Percentiles rank a stretch among this genome's conserved stretches.
Conservation (phyloP, 2,113 vertebrate genomes). For the Phaethornis superciliosus region DNA sequence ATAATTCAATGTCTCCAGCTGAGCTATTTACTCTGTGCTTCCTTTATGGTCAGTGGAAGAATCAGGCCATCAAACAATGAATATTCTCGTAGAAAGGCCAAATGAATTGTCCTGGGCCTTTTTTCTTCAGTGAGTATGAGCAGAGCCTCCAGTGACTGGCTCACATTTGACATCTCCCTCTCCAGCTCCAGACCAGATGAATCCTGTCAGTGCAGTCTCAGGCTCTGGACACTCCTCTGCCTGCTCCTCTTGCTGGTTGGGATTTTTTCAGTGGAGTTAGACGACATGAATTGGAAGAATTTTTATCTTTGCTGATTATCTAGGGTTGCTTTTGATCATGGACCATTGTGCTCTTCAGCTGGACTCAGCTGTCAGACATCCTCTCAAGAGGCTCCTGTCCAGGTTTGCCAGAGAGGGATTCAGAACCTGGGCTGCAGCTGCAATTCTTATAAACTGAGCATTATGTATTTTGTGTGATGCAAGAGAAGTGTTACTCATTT, state of each 20-base stretch:
- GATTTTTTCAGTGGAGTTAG: not conserved
- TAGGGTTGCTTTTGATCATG: not conserved
- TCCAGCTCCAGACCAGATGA: not conserved
- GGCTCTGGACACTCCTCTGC: not conserved
- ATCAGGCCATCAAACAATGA: not conserved
- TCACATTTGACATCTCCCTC: not conserved
- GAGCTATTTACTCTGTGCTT: not conserved
- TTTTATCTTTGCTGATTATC: not conserved
- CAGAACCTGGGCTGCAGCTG: not conserved
- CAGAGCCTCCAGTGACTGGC: not conserved
- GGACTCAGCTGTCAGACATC: not conserved
- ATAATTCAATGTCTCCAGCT: not conserved
- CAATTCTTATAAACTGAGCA: not conserved
- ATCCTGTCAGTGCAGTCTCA: rapidly evolving
- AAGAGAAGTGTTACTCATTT: constrained; percentile 69
- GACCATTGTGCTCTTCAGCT: not conserved
- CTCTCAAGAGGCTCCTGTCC: not conserved
- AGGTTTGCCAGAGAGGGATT: not conserved
- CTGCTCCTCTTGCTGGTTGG: not conserved
- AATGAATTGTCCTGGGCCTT: not conserved
- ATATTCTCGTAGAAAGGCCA: not conserved
- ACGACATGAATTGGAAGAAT: not conserved
- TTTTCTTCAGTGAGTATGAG: not conserved
- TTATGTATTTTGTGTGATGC: constrained; percentile 34
- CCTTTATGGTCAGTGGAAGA: not conserved